phyloP scores from a whole-genome alignment of 2,113 vertebrate genomes.

The Istiophorus platypterus region DNA sequence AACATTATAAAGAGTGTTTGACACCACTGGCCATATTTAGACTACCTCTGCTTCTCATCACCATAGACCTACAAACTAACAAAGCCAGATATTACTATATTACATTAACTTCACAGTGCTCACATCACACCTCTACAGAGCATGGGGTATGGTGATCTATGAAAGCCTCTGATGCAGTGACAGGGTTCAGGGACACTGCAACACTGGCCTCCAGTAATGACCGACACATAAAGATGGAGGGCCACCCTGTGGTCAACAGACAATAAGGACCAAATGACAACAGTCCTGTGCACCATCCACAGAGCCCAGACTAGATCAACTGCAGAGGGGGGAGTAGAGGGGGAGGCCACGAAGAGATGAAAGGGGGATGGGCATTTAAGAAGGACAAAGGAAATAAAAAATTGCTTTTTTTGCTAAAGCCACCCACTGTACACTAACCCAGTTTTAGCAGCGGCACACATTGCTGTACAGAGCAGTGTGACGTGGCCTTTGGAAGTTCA shows the following conservation, averaged over 20 bases:
- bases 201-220: constrained; percentile 55
- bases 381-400: constrained; percentile 57
- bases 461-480: constrained; percentile 36
- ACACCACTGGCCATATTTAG: constrained; percentile 4
- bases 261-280: constrained; percentile 30
- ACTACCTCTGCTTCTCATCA: constrained; percentile 12
- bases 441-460: constrained; percentile 62
- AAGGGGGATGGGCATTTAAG: constrained; percentile 56
- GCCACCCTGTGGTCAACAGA: constrained; percentile 71
- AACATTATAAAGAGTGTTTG: not conserved
- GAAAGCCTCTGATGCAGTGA: constrained; percentile 41
- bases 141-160: constrained; percentile 21
- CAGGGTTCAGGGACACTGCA: constrained; percentile 65
- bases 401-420: constrained; percentile 42
- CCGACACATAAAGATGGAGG: constrained; percentile 61
- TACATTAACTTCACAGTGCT: constrained; percentile 6
- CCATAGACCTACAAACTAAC: constrained; percentile 1
- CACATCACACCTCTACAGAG: constrained; percentile 28
- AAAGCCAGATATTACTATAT: constrained; percentile 6
- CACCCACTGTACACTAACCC: constrained; percentile 62
- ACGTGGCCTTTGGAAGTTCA: constrained; percentile 70
- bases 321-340: constrained; percentile 3
- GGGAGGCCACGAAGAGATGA: not conserved
- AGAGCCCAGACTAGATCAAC: constrained; percentile 27
- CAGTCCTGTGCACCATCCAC: constrained; percentile 29